Conservation (phyloP, 2,113 vertebrate species). For the Phoenicopterus ruber region DNA sequence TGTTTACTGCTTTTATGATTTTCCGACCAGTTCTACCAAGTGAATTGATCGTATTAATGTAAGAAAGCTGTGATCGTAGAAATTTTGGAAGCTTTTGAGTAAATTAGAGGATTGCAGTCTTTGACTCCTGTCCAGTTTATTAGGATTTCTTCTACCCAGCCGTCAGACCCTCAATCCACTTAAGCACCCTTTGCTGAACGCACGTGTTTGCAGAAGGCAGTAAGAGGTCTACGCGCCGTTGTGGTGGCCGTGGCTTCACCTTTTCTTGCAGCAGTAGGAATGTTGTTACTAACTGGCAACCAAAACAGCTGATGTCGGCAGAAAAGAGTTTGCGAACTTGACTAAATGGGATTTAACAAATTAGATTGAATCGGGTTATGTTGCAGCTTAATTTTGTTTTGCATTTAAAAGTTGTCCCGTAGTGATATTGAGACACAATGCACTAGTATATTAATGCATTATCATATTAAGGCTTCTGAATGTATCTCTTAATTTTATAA, state of each 20-base stretch:
- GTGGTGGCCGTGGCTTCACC: neutral
- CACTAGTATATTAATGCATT: conserved; percentile 34
- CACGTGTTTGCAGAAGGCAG: neutral
- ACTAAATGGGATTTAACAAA: conserved; percentile 57
- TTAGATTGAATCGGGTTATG: conserved; percentile 12
- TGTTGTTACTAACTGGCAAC: conserved; percentile 15
- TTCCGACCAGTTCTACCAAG: neutral
- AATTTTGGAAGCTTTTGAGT: neutral
- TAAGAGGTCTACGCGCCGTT: neutral
- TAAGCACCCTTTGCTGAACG: neutral
- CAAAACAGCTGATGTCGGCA: conserved; percentile 50
- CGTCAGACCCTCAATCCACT: neutral
- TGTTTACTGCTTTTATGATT: neutral
- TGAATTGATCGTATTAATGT: neutral
- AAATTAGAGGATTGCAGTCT: neutral
- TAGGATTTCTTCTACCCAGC: neutral
- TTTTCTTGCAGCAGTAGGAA: neutral
- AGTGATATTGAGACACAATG: conserved; percentile 8
- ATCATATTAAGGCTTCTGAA: conserved; percentile 8
- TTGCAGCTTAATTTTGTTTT: conserved; percentile 46
- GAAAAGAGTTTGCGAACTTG: conserved; percentile 23
- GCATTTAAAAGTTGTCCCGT: conserved; percentile 5
- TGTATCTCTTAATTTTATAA: conserved; percentile 36
- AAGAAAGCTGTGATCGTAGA: neutral
- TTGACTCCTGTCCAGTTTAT: neutral